Evolutionary conservation across 2,797 vertebrate species (phyloP).

Genomic region (Melanotaenia pygmaea): DNA sequence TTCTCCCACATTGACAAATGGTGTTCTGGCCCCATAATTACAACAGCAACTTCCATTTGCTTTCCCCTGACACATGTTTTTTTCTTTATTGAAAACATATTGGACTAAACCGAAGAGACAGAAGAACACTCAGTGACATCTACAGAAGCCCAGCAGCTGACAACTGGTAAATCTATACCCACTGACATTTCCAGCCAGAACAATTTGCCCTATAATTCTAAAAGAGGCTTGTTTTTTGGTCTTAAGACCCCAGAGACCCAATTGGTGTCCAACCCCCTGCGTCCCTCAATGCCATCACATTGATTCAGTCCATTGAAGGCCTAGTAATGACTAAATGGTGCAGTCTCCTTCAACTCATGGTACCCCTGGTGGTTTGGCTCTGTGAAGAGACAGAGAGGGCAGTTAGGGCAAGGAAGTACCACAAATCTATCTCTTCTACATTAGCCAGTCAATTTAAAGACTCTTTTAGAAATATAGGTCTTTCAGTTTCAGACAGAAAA

Average conservation of each 20-base stretch:
- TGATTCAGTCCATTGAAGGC: slow-evolving; percentile 77
- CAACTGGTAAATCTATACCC: slow-evolving; percentile 31
- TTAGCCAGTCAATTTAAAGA: slow-evolving; percentile 47
- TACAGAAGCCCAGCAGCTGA: slow-evolving; percentile 13
- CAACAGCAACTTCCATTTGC: not conserved
- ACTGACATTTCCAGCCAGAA: slow-evolving; percentile 45
- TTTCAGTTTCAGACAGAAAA: slow-evolving; percentile 23
- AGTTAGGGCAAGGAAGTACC: slow-evolving; percentile 79
- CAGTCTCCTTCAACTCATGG: slow-evolving; percentile 89
- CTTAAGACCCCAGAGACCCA: slow-evolving; percentile 19
- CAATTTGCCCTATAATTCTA: slow-evolving; percentile 59
- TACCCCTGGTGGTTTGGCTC: slow-evolving; percentile 87
- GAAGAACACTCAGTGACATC: slow-evolving; percentile 16
- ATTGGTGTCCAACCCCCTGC: slow-evolving; percentile 34
- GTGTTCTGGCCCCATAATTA: not conserved
- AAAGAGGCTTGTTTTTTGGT: slow-evolving; percentile 49
- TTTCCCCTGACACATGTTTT: not conserved
- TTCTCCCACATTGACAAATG: not conserved
- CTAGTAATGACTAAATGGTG: slow-evolving; percentile 85
- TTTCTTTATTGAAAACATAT: not conserved
- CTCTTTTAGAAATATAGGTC: slow-evolving; percentile 65
- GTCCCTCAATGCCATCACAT: slow-evolving; percentile 55
- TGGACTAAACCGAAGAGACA: not conserved
- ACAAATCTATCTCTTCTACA: slow-evolving; percentile 61
- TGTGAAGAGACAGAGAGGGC: slow-evolving; percentile 85